Evolutionary conservation across 2,888 invertebrate species (phyloP), one percentile per base, ranked within the genome.

Genomic region (Agrotis clavis): DNA sequence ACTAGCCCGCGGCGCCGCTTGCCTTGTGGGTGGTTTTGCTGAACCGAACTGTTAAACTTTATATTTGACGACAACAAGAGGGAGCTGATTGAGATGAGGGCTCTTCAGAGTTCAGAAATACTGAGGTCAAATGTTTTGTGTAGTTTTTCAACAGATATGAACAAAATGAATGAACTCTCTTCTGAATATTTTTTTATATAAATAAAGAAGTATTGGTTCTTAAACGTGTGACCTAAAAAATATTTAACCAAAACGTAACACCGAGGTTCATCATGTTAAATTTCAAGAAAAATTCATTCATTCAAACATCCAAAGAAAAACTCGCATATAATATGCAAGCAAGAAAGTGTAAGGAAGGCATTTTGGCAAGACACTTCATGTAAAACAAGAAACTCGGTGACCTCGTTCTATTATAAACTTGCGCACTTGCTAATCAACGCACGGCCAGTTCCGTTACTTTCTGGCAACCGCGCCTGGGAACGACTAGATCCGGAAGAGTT

Each of bases 1-100:
- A 75, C 67, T 74, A 64, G 82, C 83, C 66, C 66, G 74, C 76
- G 86, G 86, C 83, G 78, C 67, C 77, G 71, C 73, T 75, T 71
- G 67, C 64, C 80, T 63, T 25, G 65, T 74, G 81, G 82, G 79
- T 77, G 79, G 77, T 68, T 77, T 63, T 60, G 64, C 64, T 14
- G 71, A 73, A 67, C 59, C 59, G n/a, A 71, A 74, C 71, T 70
- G 80, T 82, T 75, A 60, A 74, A 73, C 69, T 74, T 41, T 18
- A 25, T 61, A 48, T 57, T 35, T 66, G 51, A 70, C 57, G 54
- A 60, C 25, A n/a, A 77, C 79, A 69, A 77, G 64, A 53, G 54
- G 21, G 21, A 35, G 11, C 63, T 70, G 21, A n/a, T 60, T 61
- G 35, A 35, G 16, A 30, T 47, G n/a, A 73, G 35, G 59, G 48